Evolutionary conservation across 2,888 invertebrate genomes (phyloP).

Genomic region (Epinotia nisella): DNA sequence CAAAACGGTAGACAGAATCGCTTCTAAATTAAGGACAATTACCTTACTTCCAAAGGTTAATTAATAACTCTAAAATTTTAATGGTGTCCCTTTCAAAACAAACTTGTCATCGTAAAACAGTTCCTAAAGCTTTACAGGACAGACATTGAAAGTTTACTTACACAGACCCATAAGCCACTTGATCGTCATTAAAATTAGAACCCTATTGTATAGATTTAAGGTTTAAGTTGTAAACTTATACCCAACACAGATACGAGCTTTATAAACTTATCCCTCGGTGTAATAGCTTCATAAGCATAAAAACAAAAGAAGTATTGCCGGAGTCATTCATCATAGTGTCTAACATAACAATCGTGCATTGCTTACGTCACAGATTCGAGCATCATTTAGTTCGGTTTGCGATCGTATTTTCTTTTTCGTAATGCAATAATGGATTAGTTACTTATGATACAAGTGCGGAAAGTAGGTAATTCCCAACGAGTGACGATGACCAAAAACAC

Average conservation of each 20-base stretch:
- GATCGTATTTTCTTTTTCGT: too few relatives aligned
- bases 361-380: conserved; percentile 13
- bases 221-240: conserved; percentile 4
- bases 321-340: conserved; percentile 31
- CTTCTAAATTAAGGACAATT: conserved; percentile 17
- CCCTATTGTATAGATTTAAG: neutral
- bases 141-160: neutral
- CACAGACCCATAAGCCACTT: neutral
- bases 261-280: neutral
- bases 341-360: conserved; percentile 3
- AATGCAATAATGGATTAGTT: too few relatives aligned
- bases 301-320: conserved; percentile 26
- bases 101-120: neutral
- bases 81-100: neutral
- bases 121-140: neutral
- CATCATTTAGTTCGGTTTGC: neutral
- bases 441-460: too few relatives aligned
- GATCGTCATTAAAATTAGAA: neutral
- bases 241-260: neutral
- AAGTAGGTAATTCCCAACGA: too few relatives aligned
- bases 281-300: conserved; percentile 18
- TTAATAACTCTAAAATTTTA: conserved; percentile 4
- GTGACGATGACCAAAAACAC: too few relatives aligned
- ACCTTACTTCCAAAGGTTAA: conserved; percentile 12
- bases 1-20: neutral